phyloP scores from a whole-genome alignment of 2,888 invertebrate genomes.

The Leucoma salicis region DNA sequence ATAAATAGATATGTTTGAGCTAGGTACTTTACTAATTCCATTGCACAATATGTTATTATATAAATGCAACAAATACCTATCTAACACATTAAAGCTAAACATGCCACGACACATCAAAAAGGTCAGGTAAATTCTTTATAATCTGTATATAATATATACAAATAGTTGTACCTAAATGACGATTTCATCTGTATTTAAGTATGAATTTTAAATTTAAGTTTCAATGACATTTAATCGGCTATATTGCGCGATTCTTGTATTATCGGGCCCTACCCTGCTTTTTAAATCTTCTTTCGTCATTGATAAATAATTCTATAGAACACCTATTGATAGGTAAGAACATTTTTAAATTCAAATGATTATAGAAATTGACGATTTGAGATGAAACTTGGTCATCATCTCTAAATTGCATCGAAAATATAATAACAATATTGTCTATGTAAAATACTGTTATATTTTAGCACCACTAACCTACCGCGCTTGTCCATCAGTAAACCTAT shows the following conservation, averaged over 20 bases:
- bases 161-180: too few species aligned
- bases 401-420: conserved; percentile 69
- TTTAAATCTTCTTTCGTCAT: conserved; percentile 53
- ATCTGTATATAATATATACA: background rate
- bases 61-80: too few species aligned
- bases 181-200: conserved; percentile 3
- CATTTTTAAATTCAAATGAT: conserved; percentile 44
- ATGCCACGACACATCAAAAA: background rate
- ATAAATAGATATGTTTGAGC: too few species aligned
- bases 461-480: conserved; percentile 66
- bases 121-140: background rate
- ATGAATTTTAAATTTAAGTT: conserved; percentile 7
- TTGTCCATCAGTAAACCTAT: conserved; percentile 16
- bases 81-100: too few species aligned
- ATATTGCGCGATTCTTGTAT: conserved; percentile 43
- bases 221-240: conserved; percentile 20
- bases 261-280: conserved; percentile 69
- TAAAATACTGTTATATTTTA: conserved; percentile 73
- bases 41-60: too few species aligned
- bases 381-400: conserved; percentile 50
- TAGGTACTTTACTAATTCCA: too few species aligned
- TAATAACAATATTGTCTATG: conserved; percentile 66
- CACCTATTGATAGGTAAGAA: conserved; percentile 28
- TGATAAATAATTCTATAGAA: conserved; percentile 33
- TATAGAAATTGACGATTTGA: conserved; percentile 64